Evolutionary conservation across 2,797 vertebrate genomes (phyloP).

Genomic region (Amniataba percoides): DNA sequence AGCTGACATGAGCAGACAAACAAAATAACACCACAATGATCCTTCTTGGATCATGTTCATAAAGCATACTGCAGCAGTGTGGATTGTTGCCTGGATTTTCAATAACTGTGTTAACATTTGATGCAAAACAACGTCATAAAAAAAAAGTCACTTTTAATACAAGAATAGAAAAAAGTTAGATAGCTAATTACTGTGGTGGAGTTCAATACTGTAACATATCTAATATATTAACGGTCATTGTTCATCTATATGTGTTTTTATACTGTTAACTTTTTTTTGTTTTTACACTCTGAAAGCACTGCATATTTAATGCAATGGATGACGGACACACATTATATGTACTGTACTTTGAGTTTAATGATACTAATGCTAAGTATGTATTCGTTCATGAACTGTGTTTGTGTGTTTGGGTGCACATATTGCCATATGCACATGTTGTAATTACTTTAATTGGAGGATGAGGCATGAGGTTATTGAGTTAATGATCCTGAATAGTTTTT

Average conservation of each 20-base stretch:
- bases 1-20: background rate
- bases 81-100: background rate
- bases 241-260: background rate
- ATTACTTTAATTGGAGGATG: constrained; percentile 24
- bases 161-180: no score
- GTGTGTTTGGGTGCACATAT: background rate
- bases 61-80: background rate
- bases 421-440: background rate
- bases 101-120: background rate
- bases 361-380: no score
- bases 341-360: background rate
- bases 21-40: background rate
- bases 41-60: constrained; percentile 12
- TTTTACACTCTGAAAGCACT: background rate
- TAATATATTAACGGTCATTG: background rate
- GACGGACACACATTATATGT: background rate
- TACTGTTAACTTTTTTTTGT: no score
- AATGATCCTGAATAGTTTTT: constrained; percentile 38
- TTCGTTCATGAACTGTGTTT: background rate
- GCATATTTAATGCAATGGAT: background rate
- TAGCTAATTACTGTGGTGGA: background rate
- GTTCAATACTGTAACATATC: background rate
- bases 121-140: no score
- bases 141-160: no score
- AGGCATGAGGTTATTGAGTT: constrained; percentile 13